phyloP scores from a whole-genome alignment of 2,888 invertebrate genomes.

The Cantharis rufa region DNA sequence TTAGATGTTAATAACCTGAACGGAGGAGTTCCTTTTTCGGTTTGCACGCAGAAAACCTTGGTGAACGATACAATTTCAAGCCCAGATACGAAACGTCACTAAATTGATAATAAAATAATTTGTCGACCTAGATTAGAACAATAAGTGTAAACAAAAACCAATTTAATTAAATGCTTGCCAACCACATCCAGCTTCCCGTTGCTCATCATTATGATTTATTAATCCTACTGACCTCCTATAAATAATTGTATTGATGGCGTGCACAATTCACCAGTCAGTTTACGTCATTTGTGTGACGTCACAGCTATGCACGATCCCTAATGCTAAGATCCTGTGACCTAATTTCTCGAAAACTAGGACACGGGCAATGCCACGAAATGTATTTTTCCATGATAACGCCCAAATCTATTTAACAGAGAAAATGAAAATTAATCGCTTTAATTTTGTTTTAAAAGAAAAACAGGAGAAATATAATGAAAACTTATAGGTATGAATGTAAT shows the following conservation, averaged over 20 bases:
- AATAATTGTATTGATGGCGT: conserved; percentile 2
- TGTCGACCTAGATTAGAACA: neutral
- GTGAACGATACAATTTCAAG: neutral
- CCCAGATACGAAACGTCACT: neutral
- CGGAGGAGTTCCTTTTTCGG: neutral
- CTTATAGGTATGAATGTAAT: neutral
- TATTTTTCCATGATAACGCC: conserved; percentile 5
- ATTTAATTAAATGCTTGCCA: conserved; percentile 6
- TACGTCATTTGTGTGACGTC: conserved; percentile 23
- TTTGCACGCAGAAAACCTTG: neutral
- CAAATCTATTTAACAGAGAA: neutral
- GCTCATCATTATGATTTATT: conserved; percentile 6
- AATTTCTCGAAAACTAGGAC: conserved; percentile 15
- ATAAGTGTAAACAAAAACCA: conserved; percentile 10
- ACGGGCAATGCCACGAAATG: conserved; percentile 15
- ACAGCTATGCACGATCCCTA: neutral
- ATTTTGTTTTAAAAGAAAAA: neutral
- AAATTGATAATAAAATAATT: neutral
- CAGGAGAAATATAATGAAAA: neutral
- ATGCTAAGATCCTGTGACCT: conserved; percentile 18
- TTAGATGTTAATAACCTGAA: neutral
- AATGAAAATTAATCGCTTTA: neutral
- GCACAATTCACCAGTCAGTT: neutral
- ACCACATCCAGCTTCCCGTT: conserved; percentile 3
- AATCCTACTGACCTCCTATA: neutral